Evolutionary conservation across 1,140 invertebrate species (phyloP).

Genomic region (Conus ventricosus): DNA sequence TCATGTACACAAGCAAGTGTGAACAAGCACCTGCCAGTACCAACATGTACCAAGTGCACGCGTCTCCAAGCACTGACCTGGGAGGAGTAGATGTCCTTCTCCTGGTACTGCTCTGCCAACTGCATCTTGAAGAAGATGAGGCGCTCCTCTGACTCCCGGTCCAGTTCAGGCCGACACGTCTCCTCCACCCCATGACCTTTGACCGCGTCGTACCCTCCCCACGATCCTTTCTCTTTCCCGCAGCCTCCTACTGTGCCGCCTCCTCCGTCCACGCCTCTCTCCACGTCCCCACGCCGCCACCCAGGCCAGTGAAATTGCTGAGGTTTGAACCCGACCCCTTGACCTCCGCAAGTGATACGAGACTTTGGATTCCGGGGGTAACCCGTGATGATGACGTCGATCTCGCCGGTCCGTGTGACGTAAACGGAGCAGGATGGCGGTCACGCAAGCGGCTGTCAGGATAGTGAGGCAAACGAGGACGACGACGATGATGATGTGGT

Average conservation of each 20-base stretch:
- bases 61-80: not conserved
- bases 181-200: slow-evolving; percentile 31
- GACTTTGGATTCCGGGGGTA: slow-evolving; percentile 35
- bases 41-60: too few species aligned
- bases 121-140: slow-evolving; percentile 48
- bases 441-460: slow-evolving; percentile 39
- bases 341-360: slow-evolving; percentile 32
- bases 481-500: slow-evolving; percentile 46
- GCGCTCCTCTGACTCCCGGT: slow-evolving; percentile 38
- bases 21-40: too few species aligned
- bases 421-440: slow-evolving; percentile 37
- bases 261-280: slow-evolving; percentile 1
- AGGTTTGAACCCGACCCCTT: slow-evolving; percentile 32
- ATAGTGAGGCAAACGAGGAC: slow-evolving; percentile 42
- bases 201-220: slow-evolving; percentile 41
- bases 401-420: slow-evolving; percentile 39
- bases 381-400: slow-evolving; percentile 9
- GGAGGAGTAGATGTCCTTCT: slow-evolving; percentile 32
- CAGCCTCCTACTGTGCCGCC: not conserved
- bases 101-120: slow-evolving; percentile 47
- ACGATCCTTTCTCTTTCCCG: slow-evolving; percentile 33
- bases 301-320: not conserved
- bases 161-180: slow-evolving; percentile 21
- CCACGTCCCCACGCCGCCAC: not conserved
- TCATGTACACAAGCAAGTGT: too few species aligned